Evolutionary conservation across 2,888 invertebrate species (phyloP), one percentile per base, ranked within the genome.

Genomic region (Eristalinus sepulchralis): DNA sequence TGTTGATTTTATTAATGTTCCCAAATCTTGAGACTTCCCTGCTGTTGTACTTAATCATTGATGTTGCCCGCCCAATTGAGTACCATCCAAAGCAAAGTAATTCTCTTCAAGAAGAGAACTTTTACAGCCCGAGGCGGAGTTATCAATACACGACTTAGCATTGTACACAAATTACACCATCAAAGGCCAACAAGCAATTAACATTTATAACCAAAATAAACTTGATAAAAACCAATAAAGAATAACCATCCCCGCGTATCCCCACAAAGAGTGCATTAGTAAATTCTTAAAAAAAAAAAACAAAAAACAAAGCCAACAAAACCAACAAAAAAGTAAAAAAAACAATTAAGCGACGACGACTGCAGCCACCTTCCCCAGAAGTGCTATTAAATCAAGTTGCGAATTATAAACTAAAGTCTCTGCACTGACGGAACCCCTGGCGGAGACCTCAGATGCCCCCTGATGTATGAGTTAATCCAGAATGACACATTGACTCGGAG

Each of bases 391-490:
- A 64, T 64, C 64, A 75, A 27, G 24, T 64, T 62, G 22, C 20
- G 77, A 62, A 62, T 63, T 62, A 70, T 77, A 77, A 77, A 77
- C 62, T 24, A 63, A 47, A 36, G 53, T 55, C 68, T 36, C 62
- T 34, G 27, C 62, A 20, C 17, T 55, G 62, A 24, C 63, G 36
- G 36, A 55, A 31, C 11, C 66, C 17, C 17, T 24, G 31, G 11
- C 34, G 64, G 39, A 75, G 31, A 67, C 1, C 36, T 59, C 39
- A 75, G 22, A 57, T 64, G 17, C 17, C 11, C 24, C 22, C 33
- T 68, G 77, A 76, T 76, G 76, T 76, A 47, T 68, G 67, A 68
- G 60, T 76, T 76, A 68, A 76, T 70, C 62, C 68, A 39, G 66
- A 59, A 33, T 70, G 68, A 70, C 70, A 77, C 70, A 77, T 63